Percentiles rank a stretch among this genome's conserved stretches.
Conservation (phyloP, 2,113 vertebrate species). For the Mola mola region DNA sequence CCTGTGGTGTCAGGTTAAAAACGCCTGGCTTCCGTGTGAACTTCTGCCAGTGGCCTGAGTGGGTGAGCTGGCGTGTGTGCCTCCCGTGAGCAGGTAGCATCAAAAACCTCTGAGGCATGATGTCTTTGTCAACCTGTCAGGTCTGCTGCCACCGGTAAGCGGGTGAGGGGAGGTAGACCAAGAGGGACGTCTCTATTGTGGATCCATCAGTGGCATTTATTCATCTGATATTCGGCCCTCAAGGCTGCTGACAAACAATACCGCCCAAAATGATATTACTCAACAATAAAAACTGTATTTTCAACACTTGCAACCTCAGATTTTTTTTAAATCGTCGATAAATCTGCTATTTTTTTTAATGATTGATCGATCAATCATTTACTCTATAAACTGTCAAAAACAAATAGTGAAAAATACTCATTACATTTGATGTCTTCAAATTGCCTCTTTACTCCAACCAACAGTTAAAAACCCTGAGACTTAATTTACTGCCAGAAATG, state of each 20-base stretch:
- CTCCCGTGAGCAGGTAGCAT: conserved; percentile 51
- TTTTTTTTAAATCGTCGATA: no score
- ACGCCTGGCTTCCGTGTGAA: conserved; percentile 31
- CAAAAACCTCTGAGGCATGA: conserved; percentile 30
- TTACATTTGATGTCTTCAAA: no score
- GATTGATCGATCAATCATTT: no score
- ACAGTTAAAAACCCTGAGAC: no score
- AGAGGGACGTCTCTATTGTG: conserved; percentile 49
- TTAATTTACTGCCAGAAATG: no score
- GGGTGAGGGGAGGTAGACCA: conserved; percentile 23
- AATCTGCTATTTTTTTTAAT: no score
- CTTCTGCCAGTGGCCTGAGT: conserved; percentile 33
- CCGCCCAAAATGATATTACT: no score
- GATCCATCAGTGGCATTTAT: conserved; percentile 48
- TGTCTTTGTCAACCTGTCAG: conserved; percentile 58
- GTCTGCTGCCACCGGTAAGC: conserved; percentile 47
- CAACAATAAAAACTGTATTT: conserved; percentile 48
- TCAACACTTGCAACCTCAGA: conserved; percentile 45
- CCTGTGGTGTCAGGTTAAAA: conserved; percentile 14
- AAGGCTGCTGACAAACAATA: conserved; percentile 45
- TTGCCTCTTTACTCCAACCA: no score
- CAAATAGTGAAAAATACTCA: no score
- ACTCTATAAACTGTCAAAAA: no score
- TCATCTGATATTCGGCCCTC: conserved; percentile 41
- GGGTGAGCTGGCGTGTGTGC: conserved; percentile 39